Evolutionary conservation across 2,113 vertebrate species (phyloP), one percentile per base, ranked within the genome.

Genomic region (Drymodes brunneopygia): DNA sequence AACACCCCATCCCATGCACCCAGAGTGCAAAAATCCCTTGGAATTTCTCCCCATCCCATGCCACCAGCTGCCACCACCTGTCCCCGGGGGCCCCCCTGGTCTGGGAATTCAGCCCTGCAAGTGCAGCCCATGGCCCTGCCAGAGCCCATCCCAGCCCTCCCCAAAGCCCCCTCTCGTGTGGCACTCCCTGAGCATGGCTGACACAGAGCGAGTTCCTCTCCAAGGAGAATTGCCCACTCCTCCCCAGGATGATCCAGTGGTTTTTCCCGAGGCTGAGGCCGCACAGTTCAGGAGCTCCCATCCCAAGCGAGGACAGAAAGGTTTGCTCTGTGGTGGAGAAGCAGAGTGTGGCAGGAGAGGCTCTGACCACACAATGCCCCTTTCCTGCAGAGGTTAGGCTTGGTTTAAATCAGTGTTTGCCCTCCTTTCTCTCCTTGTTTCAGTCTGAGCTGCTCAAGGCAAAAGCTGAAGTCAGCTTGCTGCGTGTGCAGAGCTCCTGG

Each of bases 321-420:
- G 72, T 83, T 94, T 81, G 84, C 70, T 79, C 69, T 18, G 70
- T 8, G 6, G n/a, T 27, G 53, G 45, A 66, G 71, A 80, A 73
- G 80, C 54, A 16, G 67, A 73, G 36, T 3, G 29, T 2, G 48
- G 79, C 64, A 71, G 84, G 79, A 45, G 90, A 88, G 56, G 94
- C 86, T 94, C 74, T 74, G 91, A 87, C 74, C 86, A 72, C 42
- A 50, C 62, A 24, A 21, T 81, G 82, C 36, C 56, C 88, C 88
- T 85, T 89, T 60, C 73, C 70, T 61, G 45, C 73, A 93, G 90
- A 81, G 95, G 94, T 92, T 61, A 85, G 48, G 60, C 45, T 66
- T 65, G 73, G 57, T 95, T 97, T 92, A 86, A 83, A 95, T 94
- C 93, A 94, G 53, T 29, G 29, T 84, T 73, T 88, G 45, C 77